Conservation (phyloP, 2,888 invertebrate genomes). For the Gisinianus flammeolus region DNA sequence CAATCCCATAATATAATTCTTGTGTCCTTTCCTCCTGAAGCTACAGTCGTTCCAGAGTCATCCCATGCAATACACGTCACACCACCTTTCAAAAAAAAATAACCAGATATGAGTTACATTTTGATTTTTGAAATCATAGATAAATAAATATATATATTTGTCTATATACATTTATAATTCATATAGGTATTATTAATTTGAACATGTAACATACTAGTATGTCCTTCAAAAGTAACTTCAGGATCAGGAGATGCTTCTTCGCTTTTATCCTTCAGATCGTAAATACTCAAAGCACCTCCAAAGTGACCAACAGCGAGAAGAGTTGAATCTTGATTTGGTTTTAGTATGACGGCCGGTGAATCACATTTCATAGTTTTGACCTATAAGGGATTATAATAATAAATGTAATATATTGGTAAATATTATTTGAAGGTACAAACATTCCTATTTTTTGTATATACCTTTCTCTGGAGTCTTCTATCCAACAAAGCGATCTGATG, state of each 20-base stretch:
- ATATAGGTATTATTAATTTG: too few species aligned
- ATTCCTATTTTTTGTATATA: conserved; percentile 60
- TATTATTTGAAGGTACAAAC: background rate
- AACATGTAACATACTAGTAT: conserved; percentile 66
- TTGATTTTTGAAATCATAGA: too few species aligned
- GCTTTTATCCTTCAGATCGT: conserved; percentile 69
- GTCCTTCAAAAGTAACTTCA: conserved; percentile 76
- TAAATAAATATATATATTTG: too few species aligned
- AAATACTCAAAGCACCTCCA: conserved; percentile 86
- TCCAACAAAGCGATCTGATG: conserved; percentile 96
- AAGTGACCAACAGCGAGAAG: conserved; percentile 89
- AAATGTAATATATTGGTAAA: background rate
- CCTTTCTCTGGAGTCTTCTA: conserved; percentile 81
- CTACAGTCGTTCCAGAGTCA: conserved; percentile 48
- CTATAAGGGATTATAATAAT: conserved; percentile 62
- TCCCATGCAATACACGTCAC: conserved; percentile 52
- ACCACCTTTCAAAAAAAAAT: conserved; percentile 41
- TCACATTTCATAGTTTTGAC: conserved; percentile 80
- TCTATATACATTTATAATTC: too few species aligned
- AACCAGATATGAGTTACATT: background rate
- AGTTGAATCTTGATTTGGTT: conserved; percentile 63
- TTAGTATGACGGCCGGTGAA: conserved; percentile 73
- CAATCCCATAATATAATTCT: conserved; percentile 95
- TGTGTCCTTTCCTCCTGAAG: conserved; percentile 72
- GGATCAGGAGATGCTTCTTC: conserved; percentile 68